phyloP scores from a whole-genome alignment of 2,888 invertebrate species.

The Ferdinandea cuprea region DNA sequence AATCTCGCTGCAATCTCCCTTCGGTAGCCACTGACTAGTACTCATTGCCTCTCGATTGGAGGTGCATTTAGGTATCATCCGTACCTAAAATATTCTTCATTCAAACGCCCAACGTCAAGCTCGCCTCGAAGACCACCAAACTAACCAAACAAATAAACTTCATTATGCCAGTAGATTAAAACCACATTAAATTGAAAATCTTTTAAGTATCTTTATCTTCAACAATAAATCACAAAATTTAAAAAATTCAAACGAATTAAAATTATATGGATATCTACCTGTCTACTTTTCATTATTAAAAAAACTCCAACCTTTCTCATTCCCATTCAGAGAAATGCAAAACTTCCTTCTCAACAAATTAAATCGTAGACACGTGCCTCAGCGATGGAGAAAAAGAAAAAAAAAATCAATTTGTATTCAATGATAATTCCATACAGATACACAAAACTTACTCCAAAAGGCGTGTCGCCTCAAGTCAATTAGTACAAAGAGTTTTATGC shows the following conservation, averaged over 20 bases:
- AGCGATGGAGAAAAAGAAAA: background rate
- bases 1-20: no score
- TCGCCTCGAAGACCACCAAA: background rate
- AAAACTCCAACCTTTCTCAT: background rate
- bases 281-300: background rate
- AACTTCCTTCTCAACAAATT: background rate
- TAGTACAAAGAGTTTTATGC: constrained; percentile 40
- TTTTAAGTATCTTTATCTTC: constrained; percentile 22
- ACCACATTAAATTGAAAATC: constrained; percentile 36
- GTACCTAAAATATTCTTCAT: background rate
- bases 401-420: constrained; percentile 37
- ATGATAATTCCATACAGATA: constrained; percentile 19
- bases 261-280: constrained; percentile 11
- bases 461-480: constrained; percentile 13
- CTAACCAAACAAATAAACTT: constrained; percentile 17
- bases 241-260: background rate
- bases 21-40: no score
- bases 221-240: constrained; percentile 37
- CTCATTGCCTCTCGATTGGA: no score
- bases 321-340: constrained; percentile 27
- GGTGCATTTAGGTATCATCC: no score
- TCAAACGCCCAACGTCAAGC: background rate
- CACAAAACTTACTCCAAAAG: constrained; percentile 8
- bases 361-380: constrained; percentile 23
- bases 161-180: constrained; percentile 38